A percentile compares a stretch with the other conserved stretches of the same genome.
Conservation (phyloP, 2,888 invertebrate species). For the Archips crataeganus region DNA sequence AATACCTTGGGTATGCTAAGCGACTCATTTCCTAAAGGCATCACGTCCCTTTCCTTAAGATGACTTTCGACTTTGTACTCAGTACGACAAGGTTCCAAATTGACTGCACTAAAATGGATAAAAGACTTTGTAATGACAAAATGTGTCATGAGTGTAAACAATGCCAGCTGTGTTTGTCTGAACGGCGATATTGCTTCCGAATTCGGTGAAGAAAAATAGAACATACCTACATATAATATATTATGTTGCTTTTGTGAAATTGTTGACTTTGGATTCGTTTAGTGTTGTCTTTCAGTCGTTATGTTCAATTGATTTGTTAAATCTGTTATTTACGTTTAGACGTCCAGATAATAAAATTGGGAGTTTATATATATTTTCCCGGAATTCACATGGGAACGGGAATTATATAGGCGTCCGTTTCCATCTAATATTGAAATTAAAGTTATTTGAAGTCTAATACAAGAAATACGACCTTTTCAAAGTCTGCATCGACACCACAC, state of each 20-base stretch:
- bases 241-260: background rate
- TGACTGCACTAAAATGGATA: background rate
- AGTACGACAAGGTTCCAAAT: background rate
- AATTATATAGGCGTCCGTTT: too few species aligned
- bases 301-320: background rate
- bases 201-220: constrained; percentile 14
- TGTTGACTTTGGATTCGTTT: constrained; percentile 8
- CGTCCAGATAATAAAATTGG: too few species aligned
- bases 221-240: too few species aligned
- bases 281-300: background rate
- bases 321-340: background rate
- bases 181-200: constrained; percentile 36
- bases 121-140: background rate
- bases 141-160: background rate
- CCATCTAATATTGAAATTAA: too few species aligned
- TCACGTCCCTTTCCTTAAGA: background rate
- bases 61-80: background rate
- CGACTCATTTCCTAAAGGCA: background rate
- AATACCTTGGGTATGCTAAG: background rate
- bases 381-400: too few species aligned
- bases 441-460: too few species aligned
- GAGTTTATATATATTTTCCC: too few species aligned
- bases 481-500: background rate
- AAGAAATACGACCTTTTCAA: background rate
- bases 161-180: constrained; percentile 31